Evolutionary conservation across 2,888 invertebrate genomes (phyloP), one percentile per base, ranked within the genome.

Genomic region (Plutella xylostella): DNA sequence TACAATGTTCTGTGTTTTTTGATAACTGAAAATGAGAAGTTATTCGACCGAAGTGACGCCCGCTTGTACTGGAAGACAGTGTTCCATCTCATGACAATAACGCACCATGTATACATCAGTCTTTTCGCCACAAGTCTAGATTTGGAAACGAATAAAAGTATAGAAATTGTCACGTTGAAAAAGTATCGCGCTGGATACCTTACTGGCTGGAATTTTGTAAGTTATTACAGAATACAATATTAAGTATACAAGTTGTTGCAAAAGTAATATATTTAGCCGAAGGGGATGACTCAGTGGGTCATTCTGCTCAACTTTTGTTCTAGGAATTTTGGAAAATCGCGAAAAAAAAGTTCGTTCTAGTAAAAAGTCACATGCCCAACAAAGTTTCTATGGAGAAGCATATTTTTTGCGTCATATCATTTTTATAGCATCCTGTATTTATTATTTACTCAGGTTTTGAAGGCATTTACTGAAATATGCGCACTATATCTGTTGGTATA

Each of bases 201-300:
- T 0, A 80, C 78, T 14, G 78, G 78, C 9, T 80, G 79, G 79
- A 78, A 72, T 59, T 72, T 78, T 52, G 79, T 80, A 39, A 80
- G 79, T 79, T n/a, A 28, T 28, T 28, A 3, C 3, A n/a, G 28
- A 12, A 9, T 28, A 28, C 4, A 2, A 28, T 4, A n/a, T 28
- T 28, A 4, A 2, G 28, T 28, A 28, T 28, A 22, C 28, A 28
- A 28, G 6, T 28, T 28, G 6, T 12, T 28, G n/a, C 11, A 28
- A 28, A 4, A 28, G 6, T n/a, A n/a, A n/a, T n/a, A n/a, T n/a
- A n/a, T n/a, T n/a, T n/a, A n/a, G n/a, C n/a, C n/a, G n/a, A n/a
- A n/a, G n/a, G n/a, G n/a, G n/a, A n/a, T n/a, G n/a, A n/a, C n/a
- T n/a, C n/a, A n/a, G n/a, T n/a, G n/a, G n/a, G n/a, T n/a, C n/a